Evolutionary conservation across 2,888 invertebrate species (phyloP).

Genomic region (Geotrupes spiniger): DNA sequence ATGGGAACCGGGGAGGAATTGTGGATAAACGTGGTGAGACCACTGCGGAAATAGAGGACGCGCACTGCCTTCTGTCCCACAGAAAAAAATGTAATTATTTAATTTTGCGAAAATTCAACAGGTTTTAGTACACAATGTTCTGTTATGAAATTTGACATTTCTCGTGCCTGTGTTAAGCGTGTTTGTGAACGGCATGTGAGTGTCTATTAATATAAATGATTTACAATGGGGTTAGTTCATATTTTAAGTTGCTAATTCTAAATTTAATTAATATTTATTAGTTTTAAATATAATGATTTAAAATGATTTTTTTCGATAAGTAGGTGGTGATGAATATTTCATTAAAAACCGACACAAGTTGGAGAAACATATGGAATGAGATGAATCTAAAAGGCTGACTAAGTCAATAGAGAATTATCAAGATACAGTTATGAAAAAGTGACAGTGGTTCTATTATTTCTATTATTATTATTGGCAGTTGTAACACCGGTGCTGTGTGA

Average conservation of each 20-base stretch:
- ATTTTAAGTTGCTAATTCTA: too few relatives aligned
- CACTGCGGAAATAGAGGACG: constrained; percentile 90
- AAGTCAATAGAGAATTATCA: too few relatives aligned
- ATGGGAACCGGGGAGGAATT: constrained; percentile 89
- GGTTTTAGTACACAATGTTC: background rate
- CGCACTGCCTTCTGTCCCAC: constrained; percentile 55
- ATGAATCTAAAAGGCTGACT: background rate
- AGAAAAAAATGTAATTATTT: constrained; percentile 8
- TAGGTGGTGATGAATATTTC: too few relatives aligned
- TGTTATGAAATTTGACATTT: background rate
- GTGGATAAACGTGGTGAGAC: constrained; percentile 93
- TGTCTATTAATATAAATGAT: constrained; percentile 1
- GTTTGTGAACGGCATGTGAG: constrained; percentile 25
- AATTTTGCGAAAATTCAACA: background rate
- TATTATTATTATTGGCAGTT: too few relatives aligned
- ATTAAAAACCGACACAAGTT: background rate
- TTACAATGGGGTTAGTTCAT: background rate
- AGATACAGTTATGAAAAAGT: too few relatives aligned
- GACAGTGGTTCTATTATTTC: too few relatives aligned
- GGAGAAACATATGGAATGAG: background rate
- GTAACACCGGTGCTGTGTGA: too few relatives aligned
- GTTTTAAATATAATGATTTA: too few relatives aligned
- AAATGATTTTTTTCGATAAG: too few relatives aligned
- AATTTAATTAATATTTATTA: too few relatives aligned
- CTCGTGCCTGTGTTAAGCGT: constrained; percentile 29